Evolutionary conservation across 2,888 invertebrate genomes (phyloP), one percentile per base, ranked within the genome.

Genomic region (Lasioglossum oenotherae): DNA sequence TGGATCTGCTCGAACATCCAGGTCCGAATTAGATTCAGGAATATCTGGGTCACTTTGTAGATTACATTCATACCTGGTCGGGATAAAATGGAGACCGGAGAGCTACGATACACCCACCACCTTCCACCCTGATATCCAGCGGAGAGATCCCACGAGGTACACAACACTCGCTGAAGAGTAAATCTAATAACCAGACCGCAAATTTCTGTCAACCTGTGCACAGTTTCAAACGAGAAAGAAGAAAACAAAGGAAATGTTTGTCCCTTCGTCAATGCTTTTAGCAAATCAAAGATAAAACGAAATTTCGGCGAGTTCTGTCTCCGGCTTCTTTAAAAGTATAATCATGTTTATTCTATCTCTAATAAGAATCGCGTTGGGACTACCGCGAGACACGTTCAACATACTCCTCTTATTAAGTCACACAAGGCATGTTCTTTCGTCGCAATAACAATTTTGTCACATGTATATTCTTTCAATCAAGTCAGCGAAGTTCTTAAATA

Each of bases 11-110:
- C 23, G 71, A 71, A 71, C 71, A 38, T 71, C 71, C 71, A 41
- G 23, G 23, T 41, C 71, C 23, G 71, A 71, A 71, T 71, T 71
- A 71, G 71, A 41, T 71, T 71, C n/a, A 14, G 14, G 38, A 71
- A 41, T 71, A 71, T 71, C 71, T 71, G 38, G 41, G 41, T 71
- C 71, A 71, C 71, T 38, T 41, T 41, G 71, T 71, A 71, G 71
- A 41, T n/a, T 71, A 64, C 64, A 64, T 64, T n/a, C 71, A 71
- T 71, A n/a, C 71, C 71, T 71, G 71, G 41, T 23, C 23, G n/a
- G 41, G 71, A 71, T 41, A 71, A 71, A 71, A 41, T 71, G 41
- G n/a, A 71, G 23, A n/a, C n/a, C 23, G 23, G 38, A 71, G 38
- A 41, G 41, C 12, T 23, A 41, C 41, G 41, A 41, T 38, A 69